Base-by-base conservation (phyloP, 1,140 invertebrate species). In the Listronotus oregonensis region DNA sequence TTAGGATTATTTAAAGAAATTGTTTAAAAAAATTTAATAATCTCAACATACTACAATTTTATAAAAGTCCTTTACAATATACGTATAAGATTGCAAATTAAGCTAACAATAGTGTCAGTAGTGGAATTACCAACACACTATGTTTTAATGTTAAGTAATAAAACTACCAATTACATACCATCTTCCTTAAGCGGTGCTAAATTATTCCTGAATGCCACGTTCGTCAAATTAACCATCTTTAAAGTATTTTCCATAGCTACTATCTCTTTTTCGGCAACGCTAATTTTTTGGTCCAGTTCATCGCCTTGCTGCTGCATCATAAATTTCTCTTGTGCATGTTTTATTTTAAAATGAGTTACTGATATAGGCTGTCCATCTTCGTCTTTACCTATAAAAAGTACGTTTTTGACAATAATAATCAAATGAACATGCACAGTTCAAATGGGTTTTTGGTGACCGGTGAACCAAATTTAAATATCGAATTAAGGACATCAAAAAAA, bases 231-330 rank as follows among this genome's bases (percentile, higher is more conserved):
- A 9, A 90, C 80, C 6, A 90, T 78, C 32, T 85, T 84, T 62
- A 91, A 73, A 11, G 89, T 90, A 71, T 89, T 89, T 76, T 92
- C 89, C 79, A 91, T 86, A 32, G 88, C 89, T 15, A 85, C 80
- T 63, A 91, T 88, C 76, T 91, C 89, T 32, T 84, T 79, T 78
- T 91, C 90, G 17, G 84, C 82, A 71, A 85, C 86, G 66, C 81
- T 78, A 14, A 91, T 87, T 51, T 86, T 83, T 3, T 80, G 81
- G 75, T 92, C 89, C 64, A 91, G 78, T 46, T 84, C 77, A 69
- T 89, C 87, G n/a, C 90, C 90, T 69, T 86, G 82, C 73, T 87
- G 83, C 71, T 88, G 86, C 15, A 91, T 72, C 66, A 87, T 80
- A 42, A 84, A 85, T 43, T 85, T 86, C 66, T 90, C 87, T 77